These are phyloP conservation scores for Scopus umbretta DNA, from an alignment of 2,113 vertebrate species.

Conservation along the genomic window DNA sequence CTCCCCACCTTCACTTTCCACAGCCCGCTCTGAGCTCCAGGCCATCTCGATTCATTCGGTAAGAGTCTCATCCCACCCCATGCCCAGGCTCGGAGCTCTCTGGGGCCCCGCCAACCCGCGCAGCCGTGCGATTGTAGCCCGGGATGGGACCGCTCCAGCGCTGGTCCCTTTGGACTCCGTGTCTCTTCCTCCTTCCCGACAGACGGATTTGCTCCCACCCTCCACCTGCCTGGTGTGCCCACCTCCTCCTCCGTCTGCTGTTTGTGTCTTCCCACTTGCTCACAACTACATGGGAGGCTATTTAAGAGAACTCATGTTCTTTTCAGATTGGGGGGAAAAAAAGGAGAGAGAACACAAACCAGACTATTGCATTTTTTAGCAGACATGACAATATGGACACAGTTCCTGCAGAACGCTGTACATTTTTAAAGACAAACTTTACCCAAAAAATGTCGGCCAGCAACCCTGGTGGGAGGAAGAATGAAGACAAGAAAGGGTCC, in stretches of 20 bases:
- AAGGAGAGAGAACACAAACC: not conserved
- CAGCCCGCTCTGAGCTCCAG: not conserved
- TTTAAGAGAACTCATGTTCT: not conserved
- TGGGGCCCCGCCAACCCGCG: not conserved
- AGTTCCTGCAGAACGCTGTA: not conserved
- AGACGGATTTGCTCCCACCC: constrained; percentile 44
- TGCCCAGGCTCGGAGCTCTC: not conserved
- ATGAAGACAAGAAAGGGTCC: not conserved
- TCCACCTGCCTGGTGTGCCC: constrained; percentile 27
- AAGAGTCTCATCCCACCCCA: not conserved
- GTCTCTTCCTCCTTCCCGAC: not conserved
- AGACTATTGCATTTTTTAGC: not conserved
- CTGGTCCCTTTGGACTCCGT: not conserved
- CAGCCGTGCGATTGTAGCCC: not conserved
- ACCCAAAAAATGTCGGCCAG: constrained; percentile 4
- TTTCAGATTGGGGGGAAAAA: not conserved
- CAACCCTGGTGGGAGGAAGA: not conserved
- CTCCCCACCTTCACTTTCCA: not conserved
- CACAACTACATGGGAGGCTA: not conserved
- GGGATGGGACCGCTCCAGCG: not conserved
- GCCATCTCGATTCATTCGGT: not conserved
- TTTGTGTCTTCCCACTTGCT: constrained; percentile 31
- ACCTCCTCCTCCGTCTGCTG: constrained; percentile 45
- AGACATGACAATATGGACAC: not conserved
- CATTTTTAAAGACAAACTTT: constrained; percentile 26